phyloP scores from a whole-genome alignment of 2,888 invertebrate genomes.

The Lasioglossum morio region DNA sequence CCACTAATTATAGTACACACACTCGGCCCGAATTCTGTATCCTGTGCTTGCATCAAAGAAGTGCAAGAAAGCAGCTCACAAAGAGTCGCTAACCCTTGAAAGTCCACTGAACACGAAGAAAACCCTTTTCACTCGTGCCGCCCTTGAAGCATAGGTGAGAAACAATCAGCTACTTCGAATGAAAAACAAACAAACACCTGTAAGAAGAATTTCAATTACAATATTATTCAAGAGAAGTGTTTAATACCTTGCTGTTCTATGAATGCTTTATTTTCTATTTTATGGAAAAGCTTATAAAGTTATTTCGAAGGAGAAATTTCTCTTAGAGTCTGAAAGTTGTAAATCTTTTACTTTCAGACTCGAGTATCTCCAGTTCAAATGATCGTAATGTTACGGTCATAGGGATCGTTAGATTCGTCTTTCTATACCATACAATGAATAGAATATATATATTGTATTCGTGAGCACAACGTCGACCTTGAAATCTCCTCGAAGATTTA shows the following conservation, averaged over 20 bases:
- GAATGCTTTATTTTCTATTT: too few relatives aligned
- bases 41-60: slow-evolving; percentile 1
- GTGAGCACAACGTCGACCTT: background rate
- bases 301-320: too few relatives aligned
- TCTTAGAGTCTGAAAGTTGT: too few relatives aligned
- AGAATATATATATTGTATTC: background rate
- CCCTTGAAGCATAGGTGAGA: background rate
- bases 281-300: too few relatives aligned
- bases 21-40: background rate
- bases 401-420: too few relatives aligned
- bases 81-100: background rate
- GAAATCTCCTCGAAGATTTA: background rate
- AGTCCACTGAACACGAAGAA: background rate
- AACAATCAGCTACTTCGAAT: background rate
- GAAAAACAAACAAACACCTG: background rate
- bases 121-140: background rate
- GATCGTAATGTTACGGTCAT: too few relatives aligned
- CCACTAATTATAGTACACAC: slow-evolving; percentile 19
- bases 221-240: background rate
- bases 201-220: background rate
- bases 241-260: background rate
- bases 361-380: too few relatives aligned
- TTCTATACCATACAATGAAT: background rate
- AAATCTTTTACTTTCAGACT: too few relatives aligned
- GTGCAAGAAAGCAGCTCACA: background rate